These are phyloP conservation scores for Patagioenas fasciata DNA, from an alignment of 2,113 vertebrate species.

Conservation along the genomic window DNA sequence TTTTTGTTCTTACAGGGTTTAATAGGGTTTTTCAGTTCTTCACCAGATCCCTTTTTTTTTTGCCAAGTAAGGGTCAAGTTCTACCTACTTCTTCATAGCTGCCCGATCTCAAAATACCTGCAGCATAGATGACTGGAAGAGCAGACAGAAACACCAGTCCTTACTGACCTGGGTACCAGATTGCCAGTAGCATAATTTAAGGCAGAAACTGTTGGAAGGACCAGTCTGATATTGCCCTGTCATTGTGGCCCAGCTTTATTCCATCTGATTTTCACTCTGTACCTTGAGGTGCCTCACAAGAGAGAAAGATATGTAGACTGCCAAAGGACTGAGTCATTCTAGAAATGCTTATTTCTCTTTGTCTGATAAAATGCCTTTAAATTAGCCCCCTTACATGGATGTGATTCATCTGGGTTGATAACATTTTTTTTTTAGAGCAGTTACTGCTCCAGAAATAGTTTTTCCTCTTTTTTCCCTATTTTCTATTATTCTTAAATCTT, in stretches of 20 bases:
- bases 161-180: not conserved
- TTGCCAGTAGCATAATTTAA: not conserved
- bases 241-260: not conserved
- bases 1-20: not conserved
- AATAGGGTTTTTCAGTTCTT: not conserved
- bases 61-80: not conserved
- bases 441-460: conserved; percentile 9
- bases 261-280: not conserved
- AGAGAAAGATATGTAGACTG: not conserved
- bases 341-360: not conserved
- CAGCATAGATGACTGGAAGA: not conserved
- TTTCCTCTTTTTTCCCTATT: not conserved
- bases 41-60: not conserved
- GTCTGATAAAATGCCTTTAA: not conserved
- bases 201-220: not conserved
- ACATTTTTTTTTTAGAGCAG: not conserved
- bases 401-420: not conserved
- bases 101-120: not conserved
- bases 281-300: not conserved
- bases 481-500: not conserved
- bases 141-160: not conserved
- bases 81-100: not conserved
- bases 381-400: not conserved
- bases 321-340: not conserved
- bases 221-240: not conserved